Percentiles rank a stretch among this genome's conserved stretches.
Evolutionary conservation across 2,113 vertebrate genomes (phyloP).

Genomic region (Numida meleagris): DNA sequence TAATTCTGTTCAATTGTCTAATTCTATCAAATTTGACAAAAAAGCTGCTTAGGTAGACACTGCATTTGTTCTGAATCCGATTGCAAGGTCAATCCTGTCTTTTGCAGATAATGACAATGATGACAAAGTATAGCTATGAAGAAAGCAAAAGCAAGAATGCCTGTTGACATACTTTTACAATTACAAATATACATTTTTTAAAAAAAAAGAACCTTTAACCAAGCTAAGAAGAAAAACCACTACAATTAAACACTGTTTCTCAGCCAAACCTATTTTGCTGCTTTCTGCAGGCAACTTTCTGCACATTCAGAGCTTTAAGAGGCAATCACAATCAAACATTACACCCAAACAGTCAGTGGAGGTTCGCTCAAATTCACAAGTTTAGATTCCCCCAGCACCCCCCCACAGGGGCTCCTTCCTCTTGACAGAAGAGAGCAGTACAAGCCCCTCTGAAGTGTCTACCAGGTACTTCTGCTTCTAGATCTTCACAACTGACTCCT

Average conservation of each 20-base stretch:
- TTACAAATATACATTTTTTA: neutral
- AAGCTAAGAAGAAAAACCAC: neutral
- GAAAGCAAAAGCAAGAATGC: neutral
- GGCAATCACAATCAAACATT: neutral
- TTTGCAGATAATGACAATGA: neutral
- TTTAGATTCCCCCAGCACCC: neutral
- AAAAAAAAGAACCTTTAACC: neutral
- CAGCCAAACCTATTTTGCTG: neutral
- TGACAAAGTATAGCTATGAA: neutral
- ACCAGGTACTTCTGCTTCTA: neutral
- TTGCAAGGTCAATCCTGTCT: neutral
- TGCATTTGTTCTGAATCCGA: neutral
- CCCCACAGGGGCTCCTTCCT: neutral
- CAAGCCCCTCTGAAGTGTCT: neutral
- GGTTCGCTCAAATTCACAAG: neutral
- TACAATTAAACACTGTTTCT: neutral
- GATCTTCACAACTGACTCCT: neutral
- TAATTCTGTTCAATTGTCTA: neutral
- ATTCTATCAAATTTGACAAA: neutral
- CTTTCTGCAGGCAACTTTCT: neutral
- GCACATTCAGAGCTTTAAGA: neutral
- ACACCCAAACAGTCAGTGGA: neutral
- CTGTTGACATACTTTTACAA: neutral
- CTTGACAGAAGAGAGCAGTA: neutral
- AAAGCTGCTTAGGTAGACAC: neutral